A percentile compares a stretch with the other conserved stretches of the same genome.
Conservation (phyloP, 2,113 vertebrate species). For the Ceratotherium simum region DNA sequence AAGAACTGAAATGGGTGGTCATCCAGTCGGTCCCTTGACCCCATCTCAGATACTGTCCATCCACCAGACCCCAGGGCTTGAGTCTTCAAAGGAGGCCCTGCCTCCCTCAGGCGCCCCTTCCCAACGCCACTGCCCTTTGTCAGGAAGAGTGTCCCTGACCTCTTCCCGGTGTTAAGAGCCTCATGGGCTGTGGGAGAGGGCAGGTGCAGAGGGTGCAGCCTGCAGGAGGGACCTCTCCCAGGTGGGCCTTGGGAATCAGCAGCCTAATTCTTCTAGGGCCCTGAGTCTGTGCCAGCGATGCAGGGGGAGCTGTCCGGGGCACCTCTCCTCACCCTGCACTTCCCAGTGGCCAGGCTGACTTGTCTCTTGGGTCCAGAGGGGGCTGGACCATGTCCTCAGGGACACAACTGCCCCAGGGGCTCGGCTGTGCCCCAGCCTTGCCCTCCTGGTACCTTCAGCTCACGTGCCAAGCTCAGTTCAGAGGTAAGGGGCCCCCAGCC, state of each 20-base stretch:
- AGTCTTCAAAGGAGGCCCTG: background rate
- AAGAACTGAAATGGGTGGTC: background rate
- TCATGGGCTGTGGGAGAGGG: accelerated
- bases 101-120: background rate
- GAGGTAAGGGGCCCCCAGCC: slow-evolving; percentile 83
- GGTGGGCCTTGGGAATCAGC: background rate
- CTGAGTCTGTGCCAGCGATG: background rate
- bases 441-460: slow-evolving; percentile 90
- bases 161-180: background rate
- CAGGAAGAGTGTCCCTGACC: background rate
- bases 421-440: slow-evolving; percentile 89
- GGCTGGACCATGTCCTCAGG: slow-evolving; percentile 91
- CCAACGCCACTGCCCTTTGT: too few species aligned
- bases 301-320: background rate
- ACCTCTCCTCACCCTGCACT: background rate
- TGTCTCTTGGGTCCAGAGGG: slow-evolving; percentile 82
- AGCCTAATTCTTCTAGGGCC: background rate
- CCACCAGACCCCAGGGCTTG: too few species aligned
- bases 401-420: slow-evolving; percentile 91
- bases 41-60: background rate
- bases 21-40: background rate
- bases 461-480: slow-evolving; percentile 86
- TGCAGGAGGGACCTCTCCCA: accelerated
- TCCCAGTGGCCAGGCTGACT: background rate
- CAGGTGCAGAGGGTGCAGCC: background rate